Base-by-base conservation (phyloP, 2,888 invertebrate species). In the Sabellastarte sp. region DNA sequence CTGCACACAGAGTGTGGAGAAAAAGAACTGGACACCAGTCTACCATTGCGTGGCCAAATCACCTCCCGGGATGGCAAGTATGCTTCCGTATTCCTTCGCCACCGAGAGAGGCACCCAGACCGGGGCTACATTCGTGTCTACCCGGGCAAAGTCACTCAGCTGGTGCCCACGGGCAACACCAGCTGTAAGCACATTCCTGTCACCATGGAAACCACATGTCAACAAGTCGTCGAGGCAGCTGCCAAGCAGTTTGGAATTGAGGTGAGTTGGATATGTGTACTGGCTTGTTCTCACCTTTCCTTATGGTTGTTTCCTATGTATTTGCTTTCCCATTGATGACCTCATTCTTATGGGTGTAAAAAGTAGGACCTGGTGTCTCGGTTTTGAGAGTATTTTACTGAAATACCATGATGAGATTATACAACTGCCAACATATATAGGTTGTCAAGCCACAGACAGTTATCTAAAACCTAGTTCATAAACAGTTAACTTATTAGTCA, bases 1-100 rank as follows among this genome's bases (percentile, higher is more conserved):
- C n/a, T 15, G 41, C 4, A 24, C 32, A 10, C 59, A 63, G 69
- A 68, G 32, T 15, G 24, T 33, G 63, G 90, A 74, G 96, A 98
- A 83, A 89, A 90, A 63, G 89, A 91, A 66, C 86, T 98, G 70
- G 89, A 89, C 78, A 95, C 96, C 85, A 41, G 20, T 41, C 89
- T 90, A 79, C 97, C 97, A 32, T 88, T 98, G 59, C 87, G 91
- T 51, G 70, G 76, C 53, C 84, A 84, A 71, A 74, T 84, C 32
- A 75, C 76, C 64, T 76, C 78, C 32, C 89, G 92, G 76, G 98
- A 97, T 80, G 96, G 95, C 79, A 95, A 96, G 86, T 89, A 97
- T 82, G 95, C 96, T 66, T 95, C 95, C 68, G 90, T 98, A 74
- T 95, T 95, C 86, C 88, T 99, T 73, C 90, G 98, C 72, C 96